phyloP scores from a whole-genome alignment of 2,113 vertebrate species.

The Urocitellus parryii region DNA sequence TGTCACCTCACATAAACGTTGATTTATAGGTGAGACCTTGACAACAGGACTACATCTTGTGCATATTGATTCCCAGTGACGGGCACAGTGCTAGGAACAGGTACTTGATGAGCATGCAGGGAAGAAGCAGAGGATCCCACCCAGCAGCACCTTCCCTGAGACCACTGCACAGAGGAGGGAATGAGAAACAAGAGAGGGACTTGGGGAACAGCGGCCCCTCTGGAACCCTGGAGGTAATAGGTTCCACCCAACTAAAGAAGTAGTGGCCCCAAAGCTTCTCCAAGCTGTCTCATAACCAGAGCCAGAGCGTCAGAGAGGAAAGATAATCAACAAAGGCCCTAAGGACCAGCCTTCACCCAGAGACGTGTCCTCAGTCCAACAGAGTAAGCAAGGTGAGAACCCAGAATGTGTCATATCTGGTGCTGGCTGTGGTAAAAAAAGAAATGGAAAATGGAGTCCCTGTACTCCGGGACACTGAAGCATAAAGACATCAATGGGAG shows the following conservation, averaged over 20 bases:
- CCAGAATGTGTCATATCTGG: background rate
- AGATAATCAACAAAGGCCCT: background rate
- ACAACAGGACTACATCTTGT: background rate
- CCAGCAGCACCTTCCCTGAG: background rate
- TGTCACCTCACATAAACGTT: accelerated
- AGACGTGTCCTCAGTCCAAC: background rate
- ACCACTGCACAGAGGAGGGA: too few species aligned
- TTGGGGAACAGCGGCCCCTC: background rate
- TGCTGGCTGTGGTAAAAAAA: background rate
- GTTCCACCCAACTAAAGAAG: background rate
- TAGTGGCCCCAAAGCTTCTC: background rate
- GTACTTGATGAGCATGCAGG: accelerated
- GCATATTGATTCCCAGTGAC: background rate
- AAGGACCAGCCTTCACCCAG: background rate
- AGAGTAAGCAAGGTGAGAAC: background rate
- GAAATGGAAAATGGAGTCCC: background rate
- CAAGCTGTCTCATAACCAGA: background rate
- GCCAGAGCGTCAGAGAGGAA: background rate
- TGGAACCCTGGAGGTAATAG: background rate
- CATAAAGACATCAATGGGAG: background rate
- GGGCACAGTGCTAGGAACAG: background rate
- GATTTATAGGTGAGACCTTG: background rate
- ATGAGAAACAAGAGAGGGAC: background rate
- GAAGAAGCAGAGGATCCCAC: background rate
- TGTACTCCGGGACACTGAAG: background rate